phyloP scores from a whole-genome alignment of 2,888 invertebrate species.

The Ornithoptera priamus region DNA sequence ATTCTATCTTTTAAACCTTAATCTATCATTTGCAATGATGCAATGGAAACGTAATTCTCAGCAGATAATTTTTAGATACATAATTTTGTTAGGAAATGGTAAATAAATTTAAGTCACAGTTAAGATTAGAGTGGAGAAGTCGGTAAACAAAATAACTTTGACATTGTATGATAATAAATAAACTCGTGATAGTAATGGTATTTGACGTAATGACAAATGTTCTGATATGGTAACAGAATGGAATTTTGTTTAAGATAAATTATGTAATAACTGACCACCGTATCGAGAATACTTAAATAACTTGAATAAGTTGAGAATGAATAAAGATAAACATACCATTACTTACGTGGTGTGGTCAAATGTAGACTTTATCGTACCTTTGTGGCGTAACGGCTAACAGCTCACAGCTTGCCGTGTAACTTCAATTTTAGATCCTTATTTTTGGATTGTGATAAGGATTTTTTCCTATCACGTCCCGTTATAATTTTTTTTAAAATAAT shows the following conservation, averaged over 20 bases:
- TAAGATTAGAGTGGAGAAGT: not conserved
- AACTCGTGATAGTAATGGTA: not conserved
- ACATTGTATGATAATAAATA: slow-evolving; percentile 6
- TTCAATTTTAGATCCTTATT: too few species aligned
- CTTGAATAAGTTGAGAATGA: not conserved
- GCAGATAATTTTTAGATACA: not conserved
- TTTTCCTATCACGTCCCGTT: too few species aligned
- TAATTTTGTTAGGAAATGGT: not conserved
- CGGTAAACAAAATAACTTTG: not conserved
- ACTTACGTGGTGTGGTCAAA: not conserved
- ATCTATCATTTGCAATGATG: not conserved
- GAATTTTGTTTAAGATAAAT: slow-evolving; percentile 7
- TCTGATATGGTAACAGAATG: slow-evolving; percentile 2
- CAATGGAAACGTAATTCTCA: not conserved
- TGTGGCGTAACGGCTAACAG: not conserved
- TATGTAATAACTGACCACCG: slow-evolving; percentile 1
- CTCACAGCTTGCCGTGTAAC: not conserved
- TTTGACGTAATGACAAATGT: slow-evolving; percentile 8
- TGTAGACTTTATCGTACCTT: not conserved
- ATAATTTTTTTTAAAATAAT: too few species aligned
- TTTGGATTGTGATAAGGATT: too few species aligned
- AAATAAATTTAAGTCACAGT: not conserved
- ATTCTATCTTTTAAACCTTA: not conserved
- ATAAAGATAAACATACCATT: not conserved
- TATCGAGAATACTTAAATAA: not conserved